Conservation (phyloP, 2,888 invertebrate species). For the Antheraea assamensis region DNA sequence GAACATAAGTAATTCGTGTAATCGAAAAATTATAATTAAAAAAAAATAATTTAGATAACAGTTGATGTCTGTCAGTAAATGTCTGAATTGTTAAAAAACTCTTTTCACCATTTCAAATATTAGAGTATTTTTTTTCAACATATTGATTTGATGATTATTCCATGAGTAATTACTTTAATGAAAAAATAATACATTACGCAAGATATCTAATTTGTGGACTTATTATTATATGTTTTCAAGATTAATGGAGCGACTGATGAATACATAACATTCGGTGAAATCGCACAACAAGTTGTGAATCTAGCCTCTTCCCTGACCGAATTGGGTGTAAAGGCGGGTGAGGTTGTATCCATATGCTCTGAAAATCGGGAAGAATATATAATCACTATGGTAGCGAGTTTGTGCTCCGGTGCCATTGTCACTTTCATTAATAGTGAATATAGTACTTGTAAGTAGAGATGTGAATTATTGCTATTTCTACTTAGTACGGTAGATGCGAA, state of each 20-base stretch:
- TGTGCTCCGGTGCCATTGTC: constrained; percentile 47
- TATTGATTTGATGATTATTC: not conserved
- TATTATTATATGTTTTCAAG: constrained; percentile 29
- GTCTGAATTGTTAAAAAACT: too few relatives aligned
- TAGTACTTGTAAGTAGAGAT: constrained; percentile 38
- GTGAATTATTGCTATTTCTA: too few relatives aligned
- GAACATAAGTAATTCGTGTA: too few relatives aligned
- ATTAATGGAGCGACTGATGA: constrained; percentile 50
- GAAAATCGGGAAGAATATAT: constrained; percentile 56
- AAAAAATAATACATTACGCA: not conserved
- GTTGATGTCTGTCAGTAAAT: too few relatives aligned
- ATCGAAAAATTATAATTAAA: too few relatives aligned
- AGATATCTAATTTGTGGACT: not conserved
- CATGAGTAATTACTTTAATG: not conserved
- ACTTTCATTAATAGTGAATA: constrained; percentile 50
- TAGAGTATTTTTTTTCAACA: too few relatives aligned
- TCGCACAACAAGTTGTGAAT: constrained; percentile 50
- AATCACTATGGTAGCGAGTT: constrained; percentile 43
- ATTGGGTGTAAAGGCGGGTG: constrained; percentile 44
- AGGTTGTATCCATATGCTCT: constrained; percentile 53
- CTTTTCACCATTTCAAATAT: too few relatives aligned
- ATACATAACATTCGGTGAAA: constrained; percentile 43
- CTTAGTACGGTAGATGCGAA: too few relatives aligned
- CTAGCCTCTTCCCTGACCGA: constrained; percentile 41
- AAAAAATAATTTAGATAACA: too few relatives aligned